Conservation (phyloP, 53 echinoderm and acorn worm genomes). For the Patiria pectinifera region DNA sequence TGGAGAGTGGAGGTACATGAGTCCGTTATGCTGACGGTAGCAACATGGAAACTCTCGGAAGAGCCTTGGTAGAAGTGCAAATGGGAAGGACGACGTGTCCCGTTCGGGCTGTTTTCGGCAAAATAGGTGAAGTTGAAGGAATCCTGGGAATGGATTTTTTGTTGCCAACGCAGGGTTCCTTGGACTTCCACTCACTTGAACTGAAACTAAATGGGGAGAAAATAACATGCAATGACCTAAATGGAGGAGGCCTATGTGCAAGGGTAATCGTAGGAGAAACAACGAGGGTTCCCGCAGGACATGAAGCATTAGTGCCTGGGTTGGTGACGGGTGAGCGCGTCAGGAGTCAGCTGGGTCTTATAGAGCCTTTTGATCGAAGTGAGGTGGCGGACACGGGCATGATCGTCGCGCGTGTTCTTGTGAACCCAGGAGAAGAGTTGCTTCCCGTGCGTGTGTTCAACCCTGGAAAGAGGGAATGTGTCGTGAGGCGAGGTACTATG, state of each 20-base stretch:
- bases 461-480: slow-evolving; percentile 40
- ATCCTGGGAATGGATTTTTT: slow-evolving; percentile 58
- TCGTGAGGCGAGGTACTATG: slow-evolving; percentile 8
- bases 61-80: slow-evolving; percentile 44
- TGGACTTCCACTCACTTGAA: slow-evolving; percentile 15
- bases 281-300: slow-evolving; percentile 32
- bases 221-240: slow-evolving; percentile 21
- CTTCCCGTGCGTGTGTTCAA: slow-evolving; percentile 54
- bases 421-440: slow-evolving; percentile 23
- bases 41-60: slow-evolving; percentile 37
- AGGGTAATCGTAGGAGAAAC: slow-evolving; percentile 48
- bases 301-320: slow-evolving; percentile 41
- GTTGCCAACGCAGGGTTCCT: neutral
- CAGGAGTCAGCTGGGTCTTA: neutral
- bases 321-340: neutral
- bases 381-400: slow-evolving; percentile 37
- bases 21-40: slow-evolving; percentile 58
- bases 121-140: slow-evolving; percentile 47
- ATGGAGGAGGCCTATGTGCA: slow-evolving; percentile 22
- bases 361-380: slow-evolving; percentile 32
- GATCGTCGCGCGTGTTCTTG: slow-evolving; percentile 52
- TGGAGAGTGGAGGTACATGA: neutral
- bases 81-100: slow-evolving; percentile 12
- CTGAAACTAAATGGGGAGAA: slow-evolving; percentile 25
- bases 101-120: slow-evolving; percentile 52